Conservation (phyloP, 1,140 invertebrate genomes). For the Neuroterus valhalla region DNA sequence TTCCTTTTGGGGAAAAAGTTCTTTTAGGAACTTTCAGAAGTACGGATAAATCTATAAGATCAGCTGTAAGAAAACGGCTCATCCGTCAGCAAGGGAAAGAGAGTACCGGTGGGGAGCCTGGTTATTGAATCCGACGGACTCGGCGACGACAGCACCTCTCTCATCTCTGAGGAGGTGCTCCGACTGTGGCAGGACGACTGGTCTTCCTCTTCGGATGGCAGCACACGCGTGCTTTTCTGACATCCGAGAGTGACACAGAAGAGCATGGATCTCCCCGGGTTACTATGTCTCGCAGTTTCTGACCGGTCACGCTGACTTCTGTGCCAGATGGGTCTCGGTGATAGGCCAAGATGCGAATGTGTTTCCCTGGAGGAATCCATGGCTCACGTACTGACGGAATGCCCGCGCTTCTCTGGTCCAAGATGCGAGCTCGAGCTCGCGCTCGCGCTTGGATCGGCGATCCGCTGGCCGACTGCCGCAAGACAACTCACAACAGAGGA, state of each 20-base stretch:
- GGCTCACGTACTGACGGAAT: not conserved
- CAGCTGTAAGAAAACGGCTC: slow-evolving; percentile 55
- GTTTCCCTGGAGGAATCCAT: not conserved
- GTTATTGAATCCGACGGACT: not conserved
- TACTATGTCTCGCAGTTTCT: too few species aligned
- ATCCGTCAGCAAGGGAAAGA: not conserved
- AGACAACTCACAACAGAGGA: not conserved
- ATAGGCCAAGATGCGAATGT: not conserved
- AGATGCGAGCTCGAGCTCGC: not conserved
- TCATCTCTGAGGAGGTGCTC: not conserved
- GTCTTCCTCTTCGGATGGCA: too few species aligned
- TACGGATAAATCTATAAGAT: slow-evolving; percentile 55
- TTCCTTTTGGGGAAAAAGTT: too few species aligned
- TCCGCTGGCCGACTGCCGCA: not conserved
- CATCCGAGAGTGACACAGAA: too few species aligned
- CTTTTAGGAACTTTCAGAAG: slow-evolving; percentile 48
- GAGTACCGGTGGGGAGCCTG: not conserved
- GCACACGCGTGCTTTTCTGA: too few species aligned
- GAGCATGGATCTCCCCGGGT: too few species aligned
- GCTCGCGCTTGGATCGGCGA: not conserved
- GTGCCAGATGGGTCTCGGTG: not conserved
- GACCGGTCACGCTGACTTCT: too few species aligned
- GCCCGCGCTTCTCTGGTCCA: not conserved
- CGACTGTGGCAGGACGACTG: too few species aligned
- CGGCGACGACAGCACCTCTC: not conserved